Evolutionary conservation across 2,113 vertebrate species (phyloP), one percentile per base, ranked within the genome.

Genomic region (Regulus satrapa): DNA sequence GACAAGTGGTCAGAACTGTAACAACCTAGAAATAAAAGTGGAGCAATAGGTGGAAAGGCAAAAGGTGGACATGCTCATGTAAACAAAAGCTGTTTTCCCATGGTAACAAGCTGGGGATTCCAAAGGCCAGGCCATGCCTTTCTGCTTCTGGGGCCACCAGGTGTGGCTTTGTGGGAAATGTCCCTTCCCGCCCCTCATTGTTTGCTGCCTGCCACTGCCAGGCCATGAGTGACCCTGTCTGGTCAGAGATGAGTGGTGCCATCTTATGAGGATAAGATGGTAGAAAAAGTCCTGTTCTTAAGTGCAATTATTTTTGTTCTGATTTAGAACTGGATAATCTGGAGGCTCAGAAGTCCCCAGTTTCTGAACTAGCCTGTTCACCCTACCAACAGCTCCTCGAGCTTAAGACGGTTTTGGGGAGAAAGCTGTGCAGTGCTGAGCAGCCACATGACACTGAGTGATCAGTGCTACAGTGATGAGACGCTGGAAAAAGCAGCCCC

Each of bases 341-440:
- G 32, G 40, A 88, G 58, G 45, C 41, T 38, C 15, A 18, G 66
- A 74, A 84, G 71, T 63, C 9, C 34, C 16, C 43, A 1, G 74
- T 94, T 95, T 96, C 56, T 72, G 49, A 64, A 55, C 36, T 40
- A 79, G 31, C 41, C 58, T 90, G 45, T 94, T 93, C 46, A 72
- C 74, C 36, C 49, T 83, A 32, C 69, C 71, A 86, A 52, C 58
- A 83, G 46, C 78, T 95, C 64, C 66, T 85, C 14, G 25, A 84
- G 55, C 16, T 58, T 69, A 68, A 74, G 83, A 58, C 0, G 1
- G 28, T 82, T 87, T n/a, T 31, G 48, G 71, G 77, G 89, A 36
- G 64, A 87, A 89, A 71, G 69, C 63, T 71, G 64, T 85, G 92
- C 40, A 9, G 55, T 29, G 64, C 75, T 81, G 61, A 88, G 32